Evolutionary conservation across 2,113 vertebrate genomes (phyloP).

Genomic region (Elgaria multicarinata): DNA sequence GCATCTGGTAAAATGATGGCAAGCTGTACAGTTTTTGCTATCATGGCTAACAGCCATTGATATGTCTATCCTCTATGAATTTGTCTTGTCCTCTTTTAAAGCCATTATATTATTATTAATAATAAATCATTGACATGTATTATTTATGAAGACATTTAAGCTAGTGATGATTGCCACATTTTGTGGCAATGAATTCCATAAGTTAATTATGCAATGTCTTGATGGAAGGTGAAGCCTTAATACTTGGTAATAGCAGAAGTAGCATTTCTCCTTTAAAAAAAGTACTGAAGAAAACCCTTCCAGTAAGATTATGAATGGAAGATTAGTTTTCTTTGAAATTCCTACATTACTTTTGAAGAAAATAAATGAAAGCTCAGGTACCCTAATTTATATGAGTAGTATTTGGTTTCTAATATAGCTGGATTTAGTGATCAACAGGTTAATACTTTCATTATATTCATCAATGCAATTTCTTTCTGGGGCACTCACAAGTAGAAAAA

Average conservation of each 20-base stretch:
- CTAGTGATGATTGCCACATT: neutral
- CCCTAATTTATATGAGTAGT: neutral
- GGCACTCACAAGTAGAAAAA: neutral
- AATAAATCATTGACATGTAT: conserved; percentile 16
- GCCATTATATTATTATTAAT: conserved; percentile 20
- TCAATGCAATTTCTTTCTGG: neutral
- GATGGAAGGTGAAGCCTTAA: conserved; percentile 2
- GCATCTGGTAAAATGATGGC: neutral
- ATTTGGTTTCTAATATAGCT: neutral
- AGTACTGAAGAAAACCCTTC: neutral
- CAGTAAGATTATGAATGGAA: neutral
- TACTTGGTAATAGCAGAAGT: neutral
- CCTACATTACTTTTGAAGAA: neutral
- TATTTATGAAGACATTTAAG: conserved; percentile 18
- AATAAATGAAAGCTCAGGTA: neutral
- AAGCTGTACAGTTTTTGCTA: neutral
- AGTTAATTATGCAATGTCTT: conserved; percentile 2
- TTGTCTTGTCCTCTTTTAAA: neutral
- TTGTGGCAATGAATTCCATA: conserved; percentile 20
- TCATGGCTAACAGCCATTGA: neutral
- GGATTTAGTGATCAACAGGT: neutral
- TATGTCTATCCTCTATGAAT: neutral
- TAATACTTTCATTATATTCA: neutral
- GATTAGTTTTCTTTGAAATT: neutral
- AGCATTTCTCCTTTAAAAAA: neutral